phyloP scores from a whole-genome alignment of 2,797 vertebrate species.

The Amphiprion clarkii region DNA sequence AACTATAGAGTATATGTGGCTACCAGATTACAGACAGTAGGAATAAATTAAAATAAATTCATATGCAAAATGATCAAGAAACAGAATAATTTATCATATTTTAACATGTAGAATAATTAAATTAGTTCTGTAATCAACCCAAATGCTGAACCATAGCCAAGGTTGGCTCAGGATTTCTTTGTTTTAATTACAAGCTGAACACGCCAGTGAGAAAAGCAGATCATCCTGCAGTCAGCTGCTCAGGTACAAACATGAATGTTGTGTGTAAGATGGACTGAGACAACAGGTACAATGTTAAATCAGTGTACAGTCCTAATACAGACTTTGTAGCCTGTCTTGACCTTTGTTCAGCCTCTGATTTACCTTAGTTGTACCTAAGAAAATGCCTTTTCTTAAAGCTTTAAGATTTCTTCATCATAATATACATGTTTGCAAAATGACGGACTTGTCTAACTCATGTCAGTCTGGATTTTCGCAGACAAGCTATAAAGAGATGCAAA shows the following conservation, averaged over 20 bases:
- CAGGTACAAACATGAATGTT: conserved; percentile 34
- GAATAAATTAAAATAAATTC: conserved; percentile 40
- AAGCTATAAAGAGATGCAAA: no score
- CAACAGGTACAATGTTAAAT: conserved; percentile 2
- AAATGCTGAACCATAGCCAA: conserved; percentile 19
- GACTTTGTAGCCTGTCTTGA: neutral
- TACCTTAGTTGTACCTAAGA: no score
- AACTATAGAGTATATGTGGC: conserved; percentile 36
- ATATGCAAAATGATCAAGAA: conserved; percentile 28
- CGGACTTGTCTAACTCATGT: no score
- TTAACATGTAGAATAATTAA: conserved; percentile 37
- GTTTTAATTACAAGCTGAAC: conserved; percentile 31
- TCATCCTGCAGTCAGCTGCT: conserved; percentile 9
- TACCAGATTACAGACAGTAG: conserved; percentile 21
- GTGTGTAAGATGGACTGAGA: conserved; percentile 43
- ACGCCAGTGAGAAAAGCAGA: conserved; percentile 13
- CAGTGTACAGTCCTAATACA: no score
- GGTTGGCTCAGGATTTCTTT: conserved; percentile 16
- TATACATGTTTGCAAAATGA: no score
- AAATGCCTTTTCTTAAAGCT: neutral
- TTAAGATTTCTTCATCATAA: neutral
- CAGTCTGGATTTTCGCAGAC: no score
- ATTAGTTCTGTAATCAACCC: conserved; percentile 28
- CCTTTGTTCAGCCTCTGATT: neutral
- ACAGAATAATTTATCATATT: conserved; percentile 31